Base-by-base conservation (phyloP, 2,113 vertebrate species). In the Puma concolor region DNA sequence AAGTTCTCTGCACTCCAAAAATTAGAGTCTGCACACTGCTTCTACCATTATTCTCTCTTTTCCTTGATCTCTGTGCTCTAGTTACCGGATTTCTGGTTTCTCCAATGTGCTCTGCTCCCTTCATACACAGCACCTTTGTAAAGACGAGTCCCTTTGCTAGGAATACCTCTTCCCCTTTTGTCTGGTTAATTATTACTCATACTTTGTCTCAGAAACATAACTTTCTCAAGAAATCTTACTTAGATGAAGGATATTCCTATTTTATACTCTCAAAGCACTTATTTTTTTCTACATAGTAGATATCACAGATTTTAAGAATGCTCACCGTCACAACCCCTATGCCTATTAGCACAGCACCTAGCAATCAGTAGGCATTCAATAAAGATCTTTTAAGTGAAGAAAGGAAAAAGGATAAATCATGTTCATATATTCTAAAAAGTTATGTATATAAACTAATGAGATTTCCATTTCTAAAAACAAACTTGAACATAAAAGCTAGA, bases 401-500 rank as follows among this genome's bases (percentile, higher is more conserved):
- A 71, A 86, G 11, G 17, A 93, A 54, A 83, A 64, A 63, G 27
- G 44, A 38, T 72, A 94, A 84, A 63, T 54, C 36, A 92, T 31
- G 69, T 36, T 83, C 67, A 72, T 48, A 71, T 60, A 77, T 7
- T 41, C 60, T 71, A 50, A 80, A 33, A 89, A 79, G 21, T 25
- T 79, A 93, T 84, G 29, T 96, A 87, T 79, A 92, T 66, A 69
- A 69, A 66, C 54, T 67, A 82, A 72, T 5, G 25, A 93, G 21
- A 92, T 90, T 79, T 88, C 79, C 82, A 92, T 67, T 84, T 93
- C n/a, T 27, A 79, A 94, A 94, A 95, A 79, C 23, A 81, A 82
- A 57, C 23, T 74, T 33, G 89, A 38, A 72, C 57, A 72, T 66
- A 71, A 94, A 92, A 92, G 54, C 57, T 92, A 85, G 29, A 96